phyloP scores from a whole-genome alignment of 2,888 invertebrate genomes.

The Metacarcinus magister region DNA sequence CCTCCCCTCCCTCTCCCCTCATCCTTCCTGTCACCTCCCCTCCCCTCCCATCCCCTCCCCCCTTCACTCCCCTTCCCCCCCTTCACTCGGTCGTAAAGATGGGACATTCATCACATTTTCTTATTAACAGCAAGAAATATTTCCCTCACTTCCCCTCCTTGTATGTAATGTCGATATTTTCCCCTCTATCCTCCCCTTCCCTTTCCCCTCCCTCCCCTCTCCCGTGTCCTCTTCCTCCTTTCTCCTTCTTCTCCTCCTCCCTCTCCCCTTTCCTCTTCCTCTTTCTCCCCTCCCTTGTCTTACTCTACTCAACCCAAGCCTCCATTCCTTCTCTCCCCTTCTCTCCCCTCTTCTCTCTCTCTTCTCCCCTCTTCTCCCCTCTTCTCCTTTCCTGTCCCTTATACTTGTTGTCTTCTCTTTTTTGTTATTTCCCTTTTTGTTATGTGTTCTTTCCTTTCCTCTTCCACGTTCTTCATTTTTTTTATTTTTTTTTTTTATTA shows the following conservation, averaged over 20 bases:
- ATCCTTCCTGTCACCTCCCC: background rate
- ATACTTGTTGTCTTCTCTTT: no score
- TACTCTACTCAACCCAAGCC: background rate
- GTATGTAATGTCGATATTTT: background rate
- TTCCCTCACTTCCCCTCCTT: slow-evolving; percentile 38
- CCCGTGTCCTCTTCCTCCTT: background rate
- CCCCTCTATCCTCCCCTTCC: background rate
- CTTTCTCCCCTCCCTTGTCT: background rate
- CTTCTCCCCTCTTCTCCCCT: no score
- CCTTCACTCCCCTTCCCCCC: background rate
- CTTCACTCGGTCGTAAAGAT: background rate
- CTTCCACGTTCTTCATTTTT: no score
- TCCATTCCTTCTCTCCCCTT: background rate
- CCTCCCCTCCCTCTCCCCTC: background rate
- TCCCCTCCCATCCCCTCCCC: background rate
- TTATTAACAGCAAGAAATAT: slow-evolving; percentile 34
- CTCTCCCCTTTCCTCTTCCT: background rate
- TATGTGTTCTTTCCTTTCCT: no score
- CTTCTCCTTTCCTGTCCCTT: no score
- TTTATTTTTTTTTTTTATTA: no score
- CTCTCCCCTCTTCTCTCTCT: background rate
- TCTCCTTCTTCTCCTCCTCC: background rate
- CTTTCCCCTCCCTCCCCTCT: background rate
- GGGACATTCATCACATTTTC: slow-evolving; percentile 48
- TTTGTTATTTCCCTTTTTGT: no score